Base-by-base conservation (phyloP, 2,888 invertebrate genomes). In the Listrodromus nycthemerus region DNA sequence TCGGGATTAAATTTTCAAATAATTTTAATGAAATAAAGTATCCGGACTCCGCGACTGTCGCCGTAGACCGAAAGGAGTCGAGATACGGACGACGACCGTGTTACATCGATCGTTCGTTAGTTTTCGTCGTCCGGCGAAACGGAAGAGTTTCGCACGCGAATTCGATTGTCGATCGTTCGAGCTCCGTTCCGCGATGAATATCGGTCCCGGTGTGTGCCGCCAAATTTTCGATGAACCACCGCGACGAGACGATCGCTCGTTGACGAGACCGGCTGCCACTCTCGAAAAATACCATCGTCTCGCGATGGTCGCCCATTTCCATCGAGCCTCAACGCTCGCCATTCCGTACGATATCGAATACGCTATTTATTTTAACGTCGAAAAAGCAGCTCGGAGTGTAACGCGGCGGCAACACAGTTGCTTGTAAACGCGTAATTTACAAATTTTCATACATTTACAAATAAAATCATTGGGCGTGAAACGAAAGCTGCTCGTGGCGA, bases 401-500 rank as follows among this genome's bases (percentile, higher is more conserved):
- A 8, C 52, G 21, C n/a, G n/a, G n/a, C n/a, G n/a, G n/a, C n/a
- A n/a, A n/a, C 41, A 16, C 13, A 13, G 41, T 41, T 41, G 41
- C 3, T 41, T 41, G 2, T 16, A 41, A 41, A 16, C 4, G 4
- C 16, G 5, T 16, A 13, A 58, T 13, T 16, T 16, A 30, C 0
- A 58, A 58, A 58, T 24, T 58, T 4, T 58, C 16, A 30, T 52
- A 61, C n/a, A 61, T 45, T 66, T 66, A 69, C 63, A 67, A 67
- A 75, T 63, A 74, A 71, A 27, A 66, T 71, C 65, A 27, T 58
- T 37, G 41, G 10, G 24, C 33, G n/a, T 50, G 30, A 81, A 82
- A 82, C 87, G 90, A 90, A 89, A 89, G 89, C 88, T 83, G 86
- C 85, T 88, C 87, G 86, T 87, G 88, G 87, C 73, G 69, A 45